Evolutionary conservation across 2,888 invertebrate species (phyloP).

Genomic region (Sarcophaga carnaria): DNA sequence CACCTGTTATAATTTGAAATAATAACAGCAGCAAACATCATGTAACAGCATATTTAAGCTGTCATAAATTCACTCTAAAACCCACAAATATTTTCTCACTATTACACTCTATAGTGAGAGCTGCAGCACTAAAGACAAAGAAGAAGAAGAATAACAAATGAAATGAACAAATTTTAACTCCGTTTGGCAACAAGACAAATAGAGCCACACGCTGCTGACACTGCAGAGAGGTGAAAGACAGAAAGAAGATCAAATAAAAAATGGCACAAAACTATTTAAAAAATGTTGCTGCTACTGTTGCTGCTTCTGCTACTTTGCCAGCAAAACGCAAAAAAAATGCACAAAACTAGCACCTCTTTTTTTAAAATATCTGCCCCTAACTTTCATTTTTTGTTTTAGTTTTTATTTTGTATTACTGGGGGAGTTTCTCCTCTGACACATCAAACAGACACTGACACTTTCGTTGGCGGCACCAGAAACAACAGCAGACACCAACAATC

Average conservation of each 20-base stretch:
- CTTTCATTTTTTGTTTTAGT: too few species aligned
- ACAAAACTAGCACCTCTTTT: not conserved
- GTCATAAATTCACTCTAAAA: conserved; percentile 51
- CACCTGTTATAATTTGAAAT: conserved; percentile 53
- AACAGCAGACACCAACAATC: not conserved
- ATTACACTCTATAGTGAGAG: not conserved
- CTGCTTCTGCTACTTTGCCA: not conserved
- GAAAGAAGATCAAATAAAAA: not conserved
- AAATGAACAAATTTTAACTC: not conserved
- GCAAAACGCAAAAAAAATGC: not conserved
- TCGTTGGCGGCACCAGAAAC: too few species aligned
- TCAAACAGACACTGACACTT: not conserved
- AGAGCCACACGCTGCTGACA: conserved; percentile 37
- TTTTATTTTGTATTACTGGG: too few species aligned
- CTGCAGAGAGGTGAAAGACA: not conserved
- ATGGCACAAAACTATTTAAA: not conserved
- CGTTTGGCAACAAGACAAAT: conserved; percentile 24
- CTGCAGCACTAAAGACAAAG: too few species aligned
- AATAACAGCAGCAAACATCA: conserved; percentile 43
- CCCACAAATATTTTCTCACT: not conserved
- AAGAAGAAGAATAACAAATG: not conserved
- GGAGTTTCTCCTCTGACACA: not conserved
- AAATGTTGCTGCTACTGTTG: not conserved
- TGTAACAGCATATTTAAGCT: conserved; percentile 53
- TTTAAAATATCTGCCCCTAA: not conserved